Evolutionary conservation across 2,113 vertebrate species (phyloP), one percentile per base, ranked within the genome.

Genomic region (Tiliqua scincoides): DNA sequence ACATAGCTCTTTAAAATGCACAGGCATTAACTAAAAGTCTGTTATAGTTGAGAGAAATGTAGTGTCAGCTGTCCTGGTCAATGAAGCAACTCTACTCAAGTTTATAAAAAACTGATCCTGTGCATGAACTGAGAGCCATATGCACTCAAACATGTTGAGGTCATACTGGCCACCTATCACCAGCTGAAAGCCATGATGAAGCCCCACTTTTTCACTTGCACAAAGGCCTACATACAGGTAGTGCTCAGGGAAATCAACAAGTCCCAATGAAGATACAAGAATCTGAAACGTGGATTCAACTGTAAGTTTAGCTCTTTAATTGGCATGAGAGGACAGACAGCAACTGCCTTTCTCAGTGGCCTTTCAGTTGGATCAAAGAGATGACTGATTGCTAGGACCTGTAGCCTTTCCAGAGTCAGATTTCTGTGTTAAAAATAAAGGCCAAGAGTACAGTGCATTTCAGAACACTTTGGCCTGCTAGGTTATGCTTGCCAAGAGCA

Each of bases 401-500:
- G 23, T 7, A 57, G 71, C 3, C 43, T 84, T 43, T 2, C 62
- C 7, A 1, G 0, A 84, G n/a, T 43, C 76, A 35, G 23, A 65
- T 0, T 52, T 89, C 27, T 65, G 0, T 6, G 57, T 84, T 68
- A 35, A 35, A 74, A 40, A 86, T 76, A 84, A 30, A 32, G 32
- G 61, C 82, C 67, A 73, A 35, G 35, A 57, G 80, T 67, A 57
- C 65, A 72, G 82, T 77, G 59, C 59, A 37, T 17, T 77, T 67
- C 0, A 61, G 25, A 87, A 91, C 84, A 57, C 40, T 37, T 0
- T 61, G 40, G n/a, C 83, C 37, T 52, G 72, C 40, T 54, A 23
- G 48, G 61, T 62, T 87, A 79, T 32, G 89, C n/a, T 87, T 82
- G 81, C 78, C 2, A 1, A 91, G 89, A 8, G 63, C n/a, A 27